These are phyloP conservation scores for Epistrophe eligans DNA, from an alignment of 2,888 invertebrate genomes.

Conservation along the genomic window DNA sequence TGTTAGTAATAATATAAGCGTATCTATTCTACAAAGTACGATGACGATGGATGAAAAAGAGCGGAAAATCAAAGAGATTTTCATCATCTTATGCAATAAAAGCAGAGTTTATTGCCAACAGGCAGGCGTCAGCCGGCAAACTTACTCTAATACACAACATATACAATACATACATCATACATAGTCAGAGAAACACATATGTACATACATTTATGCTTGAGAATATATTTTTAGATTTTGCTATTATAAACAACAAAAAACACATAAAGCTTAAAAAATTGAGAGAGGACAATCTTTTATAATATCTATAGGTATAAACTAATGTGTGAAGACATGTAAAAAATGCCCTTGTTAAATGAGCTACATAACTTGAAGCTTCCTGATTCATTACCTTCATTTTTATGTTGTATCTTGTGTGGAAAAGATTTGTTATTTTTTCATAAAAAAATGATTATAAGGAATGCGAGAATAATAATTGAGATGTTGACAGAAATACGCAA, in stretches of 20 bases:
- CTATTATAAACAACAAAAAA: neutral
- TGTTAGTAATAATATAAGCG: neutral
- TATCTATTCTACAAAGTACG: neutral
- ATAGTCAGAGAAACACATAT: too few relatives aligned
- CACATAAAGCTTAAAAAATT: neutral
- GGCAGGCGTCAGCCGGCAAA: constrained; percentile 69
- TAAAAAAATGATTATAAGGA: neutral
- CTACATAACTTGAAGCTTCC: constrained; percentile 54
- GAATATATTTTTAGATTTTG: constrained; percentile 59
- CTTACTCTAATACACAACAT: constrained; percentile 12
- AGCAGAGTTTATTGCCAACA: constrained; percentile 67
- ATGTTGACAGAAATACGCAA: constrained; percentile 33
- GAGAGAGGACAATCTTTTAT: constrained; percentile 36
- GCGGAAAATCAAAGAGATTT: constrained; percentile 59
- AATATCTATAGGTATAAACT: neutral
- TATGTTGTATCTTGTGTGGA: constrained; percentile 9
- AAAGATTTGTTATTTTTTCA: neutral
- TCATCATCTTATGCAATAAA: constrained; percentile 68
- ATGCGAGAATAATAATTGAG: constrained; percentile 8
- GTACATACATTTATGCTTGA: neutral
- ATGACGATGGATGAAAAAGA: constrained; percentile 37
- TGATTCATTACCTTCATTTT: constrained; percentile 45
- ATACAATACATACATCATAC: too few relatives aligned
- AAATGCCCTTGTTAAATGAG: constrained; percentile 56
- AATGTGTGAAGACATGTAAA: constrained; percentile 14